Base-by-base conservation (phyloP, 1,140 invertebrate species). In the Helicoverpa zea region DNA sequence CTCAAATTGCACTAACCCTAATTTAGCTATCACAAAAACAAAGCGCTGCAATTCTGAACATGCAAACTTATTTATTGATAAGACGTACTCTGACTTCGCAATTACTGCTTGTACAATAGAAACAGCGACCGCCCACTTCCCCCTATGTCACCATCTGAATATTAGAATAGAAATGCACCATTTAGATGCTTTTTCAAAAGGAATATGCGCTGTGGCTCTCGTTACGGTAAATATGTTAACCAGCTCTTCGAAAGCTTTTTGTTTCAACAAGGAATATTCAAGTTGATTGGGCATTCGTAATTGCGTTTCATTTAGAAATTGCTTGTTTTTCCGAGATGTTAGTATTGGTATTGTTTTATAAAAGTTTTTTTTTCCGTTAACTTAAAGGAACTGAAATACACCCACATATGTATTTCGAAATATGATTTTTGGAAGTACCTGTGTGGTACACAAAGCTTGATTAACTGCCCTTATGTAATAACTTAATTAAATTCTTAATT, bases 201-300 rank as follows among this genome's bases (percentile, higher is more conserved):
- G 64, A 66, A 66, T 66, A 23, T 43, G 43, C 43, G 11, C 63
- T 66, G 63, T 18, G 64, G 43, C 18, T 11, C 64, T 66, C 64
- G 64, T 66, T 66, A 66, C 16, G 64, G 64, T 49, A 66, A 66
- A 49, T 43, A 66, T 66, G 64, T 66, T 66, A 66, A 66, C 64
- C 49, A 66, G 64, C 43, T 43, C 18, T 66, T 66, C n/a, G 35
- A n/a, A 49, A 49, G 64, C 43, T 16, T 66, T 66, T 66, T 66
- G 61, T 66, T 66, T 49, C n/a, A 12, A 23, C 64, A 16, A 66
- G 43, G 10, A 66, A 66, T 18, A n/a, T 16, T 47, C 35, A 49
- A 23, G 7, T 49, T 68, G 43, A 13, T n/a, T 49, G 13, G 5
- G 30, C 35, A n/a, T 43, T 64, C 35, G 61, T 16, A 64, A n/a